A percentile compares a stretch with the other conserved stretches of the same genome.
Evolutionary conservation across 2,797 vertebrate genomes (phyloP).

Genomic region (Amazona ochrocephala): DNA sequence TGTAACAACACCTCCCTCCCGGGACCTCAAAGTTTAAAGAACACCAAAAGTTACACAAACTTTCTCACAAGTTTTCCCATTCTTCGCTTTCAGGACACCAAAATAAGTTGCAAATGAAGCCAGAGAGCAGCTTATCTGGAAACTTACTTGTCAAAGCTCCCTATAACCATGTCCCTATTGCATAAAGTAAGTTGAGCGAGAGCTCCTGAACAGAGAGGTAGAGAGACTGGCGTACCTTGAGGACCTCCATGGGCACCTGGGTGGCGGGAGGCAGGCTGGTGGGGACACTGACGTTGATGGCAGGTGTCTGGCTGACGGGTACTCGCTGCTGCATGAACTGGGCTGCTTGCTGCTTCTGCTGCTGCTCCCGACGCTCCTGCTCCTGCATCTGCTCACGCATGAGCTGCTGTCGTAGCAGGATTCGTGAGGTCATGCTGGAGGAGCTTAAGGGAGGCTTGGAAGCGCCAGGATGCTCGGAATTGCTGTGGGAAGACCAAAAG

Average conservation of each 20-base stretch:
- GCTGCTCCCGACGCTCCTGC: conserved; percentile 89
- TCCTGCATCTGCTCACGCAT: conserved; percentile 85
- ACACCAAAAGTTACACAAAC: neutral
- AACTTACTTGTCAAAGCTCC: rapidly evolving
- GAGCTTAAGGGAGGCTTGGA: conserved; percentile 83
- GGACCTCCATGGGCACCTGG: conserved; percentile 88
- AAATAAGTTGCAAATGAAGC: neutral
- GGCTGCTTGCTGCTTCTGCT: conserved; percentile 87
- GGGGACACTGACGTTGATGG: conserved; percentile 83
- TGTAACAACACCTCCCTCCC: neutral
- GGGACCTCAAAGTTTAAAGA: neutral
- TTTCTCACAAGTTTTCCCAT: neutral
- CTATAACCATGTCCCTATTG: rapidly evolving
- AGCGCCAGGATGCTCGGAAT: conserved; percentile 86
- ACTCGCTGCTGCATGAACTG: conserved; percentile 88
- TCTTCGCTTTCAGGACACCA: neutral
- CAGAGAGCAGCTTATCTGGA: rapidly evolving
- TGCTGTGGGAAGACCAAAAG: conserved; percentile 78
- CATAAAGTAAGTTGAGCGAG: neutral
- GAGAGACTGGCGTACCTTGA: conserved; percentile 83
- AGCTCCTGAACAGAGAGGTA: neutral
- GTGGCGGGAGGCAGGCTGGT: conserved; percentile 79
- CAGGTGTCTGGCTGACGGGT: conserved; percentile 84
- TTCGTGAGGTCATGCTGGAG: conserved; percentile 84
- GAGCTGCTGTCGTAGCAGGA: conserved; percentile 83